These are phyloP conservation scores for Zoroaster sp. DNA, from an alignment of 53 echinoderm and acorn worm genomes.

Conservation along the genomic window DNA sequence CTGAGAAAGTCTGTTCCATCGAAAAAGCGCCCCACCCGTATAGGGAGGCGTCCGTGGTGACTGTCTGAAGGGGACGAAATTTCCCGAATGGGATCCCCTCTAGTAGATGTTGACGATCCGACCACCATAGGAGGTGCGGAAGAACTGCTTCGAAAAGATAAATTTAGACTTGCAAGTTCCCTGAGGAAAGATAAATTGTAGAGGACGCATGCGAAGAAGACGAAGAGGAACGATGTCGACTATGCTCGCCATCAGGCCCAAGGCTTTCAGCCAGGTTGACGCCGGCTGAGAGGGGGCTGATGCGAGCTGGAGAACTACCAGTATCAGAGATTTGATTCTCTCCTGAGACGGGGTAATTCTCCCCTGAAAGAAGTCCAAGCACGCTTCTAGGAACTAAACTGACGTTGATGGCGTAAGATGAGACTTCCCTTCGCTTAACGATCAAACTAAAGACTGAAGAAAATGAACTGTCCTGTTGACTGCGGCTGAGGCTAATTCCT, in stretches of 20 bases:
- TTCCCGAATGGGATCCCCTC: neutral
- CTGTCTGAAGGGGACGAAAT: neutral
- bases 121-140: neutral
- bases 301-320: neutral
- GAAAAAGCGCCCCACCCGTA: neutral
- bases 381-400: neutral
- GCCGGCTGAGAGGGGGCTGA: neutral
- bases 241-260: neutral
- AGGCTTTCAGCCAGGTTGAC: neutral
- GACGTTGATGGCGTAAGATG: neutral
- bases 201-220: neutral
- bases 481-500: neutral
- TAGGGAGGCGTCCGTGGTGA: slow-evolving; percentile 23
- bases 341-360: neutral
- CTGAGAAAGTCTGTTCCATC: neutral
- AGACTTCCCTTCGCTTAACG: neutral
- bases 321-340: neutral
- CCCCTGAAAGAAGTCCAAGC: neutral
- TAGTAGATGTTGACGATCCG: neutral
- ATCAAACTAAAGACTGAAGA: neutral
- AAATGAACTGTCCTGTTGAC: neutral
- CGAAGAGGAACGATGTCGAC: neutral
- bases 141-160: too few species aligned
- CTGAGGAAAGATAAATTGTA: neutral
- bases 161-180: neutral